Conservation (phyloP, 2,797 vertebrate genomes). For the Otus scops region DNA sequence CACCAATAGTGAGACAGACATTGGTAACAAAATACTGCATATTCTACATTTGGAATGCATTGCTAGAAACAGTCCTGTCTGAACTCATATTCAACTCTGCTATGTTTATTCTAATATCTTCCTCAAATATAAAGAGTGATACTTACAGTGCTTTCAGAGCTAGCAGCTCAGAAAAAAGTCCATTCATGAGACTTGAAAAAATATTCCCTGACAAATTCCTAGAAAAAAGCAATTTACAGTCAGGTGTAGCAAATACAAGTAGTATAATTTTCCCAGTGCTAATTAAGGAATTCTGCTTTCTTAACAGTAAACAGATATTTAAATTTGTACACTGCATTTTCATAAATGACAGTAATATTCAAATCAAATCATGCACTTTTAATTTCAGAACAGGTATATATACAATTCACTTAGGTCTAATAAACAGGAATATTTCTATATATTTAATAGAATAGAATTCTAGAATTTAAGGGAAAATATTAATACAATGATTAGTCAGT, state of each 20-base stretch:
- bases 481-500: background rate
- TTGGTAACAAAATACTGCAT: background rate
- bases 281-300: background rate
- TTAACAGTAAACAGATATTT: background rate
- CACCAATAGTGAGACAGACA: background rate
- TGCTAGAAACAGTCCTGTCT: background rate
- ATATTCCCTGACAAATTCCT: slow-evolving; percentile 93
- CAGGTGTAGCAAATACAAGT: background rate
- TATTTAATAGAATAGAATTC: background rate
- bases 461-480: background rate
- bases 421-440: background rate
- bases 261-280: background rate
- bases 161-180: slow-evolving; percentile 84
- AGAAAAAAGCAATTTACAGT: background rate
- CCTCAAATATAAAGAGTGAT: background rate
- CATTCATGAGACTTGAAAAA: slow-evolving; percentile 86
- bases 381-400: background rate
- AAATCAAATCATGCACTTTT: background rate
- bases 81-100: background rate
- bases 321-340: background rate
- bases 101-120: background rate
- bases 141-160: slow-evolving; percentile 89
- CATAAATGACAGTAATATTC: background rate
- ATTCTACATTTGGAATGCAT: background rate
- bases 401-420: background rate